Conservation (phyloP, 2,888 invertebrate species). For the Esperia sulphurella region DNA sequence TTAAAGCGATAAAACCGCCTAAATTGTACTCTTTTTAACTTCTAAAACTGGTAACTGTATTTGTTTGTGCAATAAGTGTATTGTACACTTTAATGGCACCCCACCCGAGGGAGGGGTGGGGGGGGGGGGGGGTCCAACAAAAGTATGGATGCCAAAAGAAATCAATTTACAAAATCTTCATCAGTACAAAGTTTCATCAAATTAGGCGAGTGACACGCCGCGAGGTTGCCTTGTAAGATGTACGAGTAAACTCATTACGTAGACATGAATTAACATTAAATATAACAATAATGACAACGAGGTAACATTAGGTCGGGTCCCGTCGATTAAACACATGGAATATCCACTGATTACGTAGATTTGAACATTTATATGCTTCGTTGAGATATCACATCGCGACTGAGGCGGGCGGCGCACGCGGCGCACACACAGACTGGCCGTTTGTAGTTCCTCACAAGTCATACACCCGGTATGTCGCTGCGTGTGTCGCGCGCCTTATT, state of each 20-base stretch:
- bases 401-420: neutral
- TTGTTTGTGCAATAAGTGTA: too few relatives aligned
- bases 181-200: too few relatives aligned
- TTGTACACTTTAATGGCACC: too few relatives aligned
- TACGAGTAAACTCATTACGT: neutral
- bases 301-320: conserved; percentile 22
- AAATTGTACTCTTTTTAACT: too few relatives aligned
- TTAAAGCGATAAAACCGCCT: too few relatives aligned
- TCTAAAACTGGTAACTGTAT: too few relatives aligned
- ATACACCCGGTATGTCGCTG: neutral
- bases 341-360: conserved; percentile 12
- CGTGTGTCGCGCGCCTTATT: neutral
- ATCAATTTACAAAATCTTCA: too few relatives aligned
- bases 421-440: neutral
- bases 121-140: too few relatives aligned
- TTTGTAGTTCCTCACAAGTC: neutral
- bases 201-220: too few relatives aligned
- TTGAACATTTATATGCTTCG: conserved; percentile 23
- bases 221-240: too few relatives aligned
- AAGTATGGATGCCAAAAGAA: too few relatives aligned
- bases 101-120: too few relatives aligned
- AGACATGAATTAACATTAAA: neutral
- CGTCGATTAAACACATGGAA: conserved; percentile 16
- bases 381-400: conserved; percentile 27
- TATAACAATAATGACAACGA: conserved; percentile 6